phyloP scores from a whole-genome alignment of 2,797 vertebrate genomes.

The Sebastes cheni region DNA sequence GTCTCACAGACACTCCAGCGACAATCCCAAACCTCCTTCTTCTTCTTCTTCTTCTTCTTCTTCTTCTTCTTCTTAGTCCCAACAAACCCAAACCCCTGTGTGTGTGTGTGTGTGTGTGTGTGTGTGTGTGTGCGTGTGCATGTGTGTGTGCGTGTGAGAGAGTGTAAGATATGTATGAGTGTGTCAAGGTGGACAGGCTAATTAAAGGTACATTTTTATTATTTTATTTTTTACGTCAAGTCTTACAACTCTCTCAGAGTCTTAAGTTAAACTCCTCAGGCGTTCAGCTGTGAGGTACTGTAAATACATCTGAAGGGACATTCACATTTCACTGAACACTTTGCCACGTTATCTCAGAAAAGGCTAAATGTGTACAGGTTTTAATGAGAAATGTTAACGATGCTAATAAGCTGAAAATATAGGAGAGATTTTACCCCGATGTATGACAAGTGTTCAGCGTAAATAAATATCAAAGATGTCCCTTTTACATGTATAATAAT shows the following conservation, averaged over 20 bases:
- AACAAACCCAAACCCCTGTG: slow-evolving; percentile 9
- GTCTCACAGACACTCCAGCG: slow-evolving; percentile 66
- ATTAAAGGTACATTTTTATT: slow-evolving; percentile 20
- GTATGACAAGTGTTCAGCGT: slow-evolving; percentile 36
- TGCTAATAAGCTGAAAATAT: slow-evolving; percentile 36
- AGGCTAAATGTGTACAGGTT: slow-evolving; percentile 52
- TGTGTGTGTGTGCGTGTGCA: not conserved
- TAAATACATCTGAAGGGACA: slow-evolving; percentile 3
- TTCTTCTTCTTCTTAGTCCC: slow-evolving; percentile 3
- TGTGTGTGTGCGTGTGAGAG: not conserved
- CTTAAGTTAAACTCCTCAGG: slow-evolving; percentile 7
- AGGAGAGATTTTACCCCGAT: slow-evolving; percentile 8
- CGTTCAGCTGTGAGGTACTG: slow-evolving; percentile 4
- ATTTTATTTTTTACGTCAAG: not conserved
- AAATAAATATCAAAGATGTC: slow-evolving; percentile 7
- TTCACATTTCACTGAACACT: slow-evolving; percentile 18
- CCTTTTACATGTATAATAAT: slow-evolving; percentile 1
- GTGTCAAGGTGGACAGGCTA: slow-evolving; percentile 14
- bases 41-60: slow-evolving; percentile 14
- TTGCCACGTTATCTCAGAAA: slow-evolving; percentile 30
- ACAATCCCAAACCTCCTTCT: slow-evolving; percentile 72
- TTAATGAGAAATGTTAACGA: slow-evolving; percentile 26
- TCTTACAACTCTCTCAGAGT: slow-evolving; percentile 36
- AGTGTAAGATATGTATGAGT: not conserved
- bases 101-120: not conserved